Evolutionary conservation across 2,888 invertebrate species (phyloP), one percentile per base, ranked within the genome.

Genomic region (Bedellia somnulentella): DNA sequence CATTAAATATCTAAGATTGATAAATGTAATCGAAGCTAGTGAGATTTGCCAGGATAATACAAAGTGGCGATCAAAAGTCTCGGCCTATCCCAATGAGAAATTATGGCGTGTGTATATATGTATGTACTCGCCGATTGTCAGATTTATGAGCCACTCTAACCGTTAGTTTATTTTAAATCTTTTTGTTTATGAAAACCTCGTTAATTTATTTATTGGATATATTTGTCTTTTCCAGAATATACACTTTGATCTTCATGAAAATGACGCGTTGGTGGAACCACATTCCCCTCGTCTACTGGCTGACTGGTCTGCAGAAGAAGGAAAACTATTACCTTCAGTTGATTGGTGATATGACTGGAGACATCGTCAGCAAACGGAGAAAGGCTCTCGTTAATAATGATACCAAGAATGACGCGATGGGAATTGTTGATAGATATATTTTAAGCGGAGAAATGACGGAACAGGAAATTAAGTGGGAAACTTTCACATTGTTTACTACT

Each of bases 211-310:
- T n/a, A n/a, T n/a, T n/a, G n/a, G n/a, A n/a, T n/a, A n/a, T n/a
- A n/a, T n/a, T n/a, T 25, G 11, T 24, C 13, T 8, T 8, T 33
- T 35, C 15, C 49, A 68, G 68, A 2, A 32, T 64, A 3, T 67
- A 70, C 37, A 41, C 42, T 2, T 29, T 55, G 0, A 43, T 63
- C 2, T 67, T 61, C 37, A 37, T 41, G 9, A 59, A 52, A 33
- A 67, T 67, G 53, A 59, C 60, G 0, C 45, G 42, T 29, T 68
- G 66, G 64, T 70, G 66, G 66, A 45, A 63, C 0, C 64, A 62
- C 22, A 47, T 67, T 25, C 67, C 68, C 0, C 0, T 60, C 0
- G 35, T 68, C 2, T 58, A 44, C 37, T 58, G 59, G 52, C 8
- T 61, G 4, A 31, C 46, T 0, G 63, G 63, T 1, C 41, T 34